These are phyloP conservation scores for Columba janthina DNA, from an alignment of 2,113 vertebrate species.

Conservation along the genomic window DNA sequence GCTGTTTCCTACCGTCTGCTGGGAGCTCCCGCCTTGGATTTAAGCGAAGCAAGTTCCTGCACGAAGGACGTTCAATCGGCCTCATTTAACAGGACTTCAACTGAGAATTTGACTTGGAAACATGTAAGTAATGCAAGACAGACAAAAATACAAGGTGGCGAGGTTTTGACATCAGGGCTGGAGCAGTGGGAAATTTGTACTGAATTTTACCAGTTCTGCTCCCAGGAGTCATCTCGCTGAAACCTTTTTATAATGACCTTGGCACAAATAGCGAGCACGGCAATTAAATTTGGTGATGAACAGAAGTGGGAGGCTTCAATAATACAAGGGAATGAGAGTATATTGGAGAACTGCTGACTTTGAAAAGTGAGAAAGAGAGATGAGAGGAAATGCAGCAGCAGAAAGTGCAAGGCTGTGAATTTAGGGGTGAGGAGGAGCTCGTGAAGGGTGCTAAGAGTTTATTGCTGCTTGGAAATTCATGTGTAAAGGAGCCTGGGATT, in stretches of 20 bases:
- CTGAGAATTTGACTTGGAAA: neutral
- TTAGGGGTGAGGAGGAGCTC: neutral
- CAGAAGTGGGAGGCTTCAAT: neutral
- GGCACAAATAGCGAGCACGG: neutral
- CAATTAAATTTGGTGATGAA: slow-evolving; percentile 29
- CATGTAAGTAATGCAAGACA: neutral
- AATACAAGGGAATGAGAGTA: neutral
- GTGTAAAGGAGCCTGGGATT: neutral
- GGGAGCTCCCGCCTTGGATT: neutral
- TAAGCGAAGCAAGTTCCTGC: neutral
- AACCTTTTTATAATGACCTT: neutral
- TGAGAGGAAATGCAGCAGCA: neutral
- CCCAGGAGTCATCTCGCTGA: neutral
- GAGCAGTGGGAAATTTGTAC: neutral
- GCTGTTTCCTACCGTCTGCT: neutral
- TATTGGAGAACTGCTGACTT: neutral
- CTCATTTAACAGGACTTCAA: neutral
- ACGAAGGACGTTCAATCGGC: fast-evolving
- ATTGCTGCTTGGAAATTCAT: neutral
- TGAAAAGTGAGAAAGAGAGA: neutral
- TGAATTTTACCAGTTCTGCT: neutral
- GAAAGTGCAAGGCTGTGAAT: neutral
- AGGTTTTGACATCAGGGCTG: neutral
- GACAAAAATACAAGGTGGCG: neutral
- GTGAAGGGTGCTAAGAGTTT: neutral